Evolutionary conservation across 2,888 invertebrate species (phyloP), one percentile per base, ranked within the genome.

Genomic region (Caenorhabditis auriculariae): DNA sequence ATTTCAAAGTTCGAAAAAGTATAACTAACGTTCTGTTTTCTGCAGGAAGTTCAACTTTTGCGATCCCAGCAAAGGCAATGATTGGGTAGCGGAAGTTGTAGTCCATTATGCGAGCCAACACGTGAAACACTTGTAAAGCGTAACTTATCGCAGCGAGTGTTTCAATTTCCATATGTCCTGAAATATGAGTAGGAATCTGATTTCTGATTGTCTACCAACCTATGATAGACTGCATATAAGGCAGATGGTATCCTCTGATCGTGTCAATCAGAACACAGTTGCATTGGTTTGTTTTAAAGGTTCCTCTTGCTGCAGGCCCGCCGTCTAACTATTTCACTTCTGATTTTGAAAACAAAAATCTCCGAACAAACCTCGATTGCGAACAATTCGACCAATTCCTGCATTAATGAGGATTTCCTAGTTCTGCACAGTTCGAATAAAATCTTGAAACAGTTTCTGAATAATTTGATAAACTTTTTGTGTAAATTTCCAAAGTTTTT

Each of bases 121-220:
- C 88, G 60, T 89, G 87, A 0, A 90, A 86, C 17, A 90, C 86
- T 80, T 94, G 93, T 17, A 91, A 89, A 9, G 90, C 89, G 81
- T 89, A 90, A 6, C 93, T 93, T 2, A 93, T 86, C 0, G 91
- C 91, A n/a, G 91, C 90, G 0, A 91, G 88, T 51, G 91, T 85
- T 83, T 87, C 88, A 21, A 86, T 86, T 61, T 89, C 89, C 43
- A 87, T 86, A 59, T 86, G 85, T 76, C 88, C 88, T 83, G 69
- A 26, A 66, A 69, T n/a, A n/a, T n/a, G n/a, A n/a, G n/a, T n/a
- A n/a, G n/a, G n/a, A n/a, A n/a, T n/a, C n/a, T n/a, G n/a, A n/a
- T 43, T 29, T 49, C 26, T 15, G 19, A 5, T 6, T 35, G 21
- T 5, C 35, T 9, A n/a, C 55, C 38, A 19, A 72, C 71, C 61